These are phyloP conservation scores for Gymnoscelis rufifasciata DNA, from an alignment of 2,888 invertebrate genomes.

Conservation along the genomic window DNA sequence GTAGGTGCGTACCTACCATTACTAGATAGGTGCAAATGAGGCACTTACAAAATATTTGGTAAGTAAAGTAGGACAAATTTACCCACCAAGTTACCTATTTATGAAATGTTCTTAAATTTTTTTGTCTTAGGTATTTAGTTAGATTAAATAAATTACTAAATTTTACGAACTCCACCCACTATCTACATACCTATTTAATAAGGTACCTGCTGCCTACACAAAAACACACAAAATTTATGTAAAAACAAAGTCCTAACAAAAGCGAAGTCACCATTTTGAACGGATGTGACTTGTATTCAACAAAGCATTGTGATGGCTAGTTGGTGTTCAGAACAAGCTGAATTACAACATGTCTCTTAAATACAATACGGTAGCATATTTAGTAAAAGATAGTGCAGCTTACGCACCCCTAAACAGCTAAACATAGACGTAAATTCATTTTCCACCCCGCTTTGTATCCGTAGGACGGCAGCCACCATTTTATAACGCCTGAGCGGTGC, in stretches of 20 bases:
- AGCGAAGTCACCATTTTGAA: constrained; percentile 83
- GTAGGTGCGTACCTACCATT: too few relatives aligned
- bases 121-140: too few relatives aligned
- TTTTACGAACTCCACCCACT: too few relatives aligned
- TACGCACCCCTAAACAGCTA: constrained; percentile 37
- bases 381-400: constrained; percentile 39
- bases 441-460: constrained; percentile 51
- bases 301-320: constrained; percentile 62
- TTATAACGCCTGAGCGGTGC: constrained; percentile 77
- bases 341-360: constrained; percentile 45
- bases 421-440: constrained; percentile 56
- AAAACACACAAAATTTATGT: neutral
- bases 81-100: too few relatives aligned
- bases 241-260: constrained; percentile 36
- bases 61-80: too few relatives aligned
- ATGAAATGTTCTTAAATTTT: too few relatives aligned
- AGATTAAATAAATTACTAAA: too few relatives aligned
- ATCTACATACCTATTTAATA: neutral
- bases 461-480: constrained; percentile 76
- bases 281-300: constrained; percentile 74
- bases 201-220: neutral
- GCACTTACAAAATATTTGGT: too few relatives aligned
- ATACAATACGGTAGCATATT: constrained; percentile 40
- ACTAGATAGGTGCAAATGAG: too few relatives aligned
- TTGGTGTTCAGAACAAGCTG: constrained; percentile 38